These are phyloP conservation scores for Neopipo cinnamomea DNA, from an alignment of 2,113 vertebrate genomes.

Conservation along the genomic window DNA sequence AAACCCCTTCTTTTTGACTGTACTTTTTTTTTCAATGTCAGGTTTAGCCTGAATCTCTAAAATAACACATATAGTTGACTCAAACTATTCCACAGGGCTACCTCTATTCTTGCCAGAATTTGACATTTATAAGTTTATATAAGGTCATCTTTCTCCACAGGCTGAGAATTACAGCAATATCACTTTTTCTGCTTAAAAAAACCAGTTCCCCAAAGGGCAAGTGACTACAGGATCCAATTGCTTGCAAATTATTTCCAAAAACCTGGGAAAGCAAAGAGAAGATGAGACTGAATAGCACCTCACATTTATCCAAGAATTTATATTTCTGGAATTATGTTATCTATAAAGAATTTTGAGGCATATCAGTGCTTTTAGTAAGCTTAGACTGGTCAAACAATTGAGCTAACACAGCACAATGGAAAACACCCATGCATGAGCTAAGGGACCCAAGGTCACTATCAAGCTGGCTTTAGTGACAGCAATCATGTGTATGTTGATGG, in stretches of 20 bases:
- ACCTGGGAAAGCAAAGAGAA: neutral
- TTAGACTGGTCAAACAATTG: neutral
- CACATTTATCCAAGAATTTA: neutral
- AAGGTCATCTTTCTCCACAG: constrained; percentile 47
- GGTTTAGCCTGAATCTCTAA: neutral
- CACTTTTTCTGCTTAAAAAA: constrained; percentile 31
- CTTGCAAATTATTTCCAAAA: neutral
- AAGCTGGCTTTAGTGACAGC: neutral
- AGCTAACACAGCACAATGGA: neutral
- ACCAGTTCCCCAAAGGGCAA: neutral
- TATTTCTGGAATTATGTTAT: neutral
- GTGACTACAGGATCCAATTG: neutral
- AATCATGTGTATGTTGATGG: neutral
- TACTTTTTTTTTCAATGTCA: neutral
- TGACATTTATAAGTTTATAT: constrained; percentile 47
- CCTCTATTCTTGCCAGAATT: neutral
- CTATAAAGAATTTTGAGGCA: neutral
- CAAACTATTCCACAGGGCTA: neutral
- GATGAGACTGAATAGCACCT: neutral
- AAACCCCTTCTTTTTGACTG: neutral
- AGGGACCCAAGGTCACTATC: neutral
- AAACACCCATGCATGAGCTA: neutral
- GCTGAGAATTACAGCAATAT: neutral
- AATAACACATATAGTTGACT: neutral
- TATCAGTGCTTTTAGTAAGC: neutral